phyloP scores from a whole-genome alignment of 2,113 vertebrate genomes.

The Riparia riparia region DNA sequence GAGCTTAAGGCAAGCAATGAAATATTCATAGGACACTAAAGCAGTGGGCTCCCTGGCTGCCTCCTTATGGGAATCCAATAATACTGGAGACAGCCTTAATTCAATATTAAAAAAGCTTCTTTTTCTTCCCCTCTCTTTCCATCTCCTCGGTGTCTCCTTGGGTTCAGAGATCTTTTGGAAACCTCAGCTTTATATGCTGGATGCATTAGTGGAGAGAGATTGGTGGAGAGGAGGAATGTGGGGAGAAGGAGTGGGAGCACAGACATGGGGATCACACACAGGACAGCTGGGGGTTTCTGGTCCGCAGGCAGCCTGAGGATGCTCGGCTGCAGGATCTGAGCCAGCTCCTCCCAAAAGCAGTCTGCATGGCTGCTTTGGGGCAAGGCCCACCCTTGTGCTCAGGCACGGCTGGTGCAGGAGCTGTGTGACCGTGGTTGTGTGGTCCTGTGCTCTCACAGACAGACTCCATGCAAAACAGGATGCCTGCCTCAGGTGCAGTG shows the following conservation, averaged over 20 bases:
- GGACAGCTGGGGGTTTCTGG: background rate
- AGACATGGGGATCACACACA: background rate
- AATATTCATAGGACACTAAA: constrained; percentile 81
- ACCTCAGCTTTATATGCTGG: constrained; percentile 24
- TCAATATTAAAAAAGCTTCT: constrained; percentile 76
- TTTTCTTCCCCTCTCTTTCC: constrained; percentile 37
- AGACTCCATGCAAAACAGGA: background rate
- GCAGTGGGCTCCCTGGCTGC: constrained; percentile 68
- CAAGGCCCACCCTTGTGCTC: background rate
- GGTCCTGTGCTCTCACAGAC: background rate
- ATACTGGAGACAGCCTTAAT: constrained; percentile 80
- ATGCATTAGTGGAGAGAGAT: constrained; percentile 29
- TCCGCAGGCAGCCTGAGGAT: background rate
- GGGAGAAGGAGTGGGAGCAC: background rate
- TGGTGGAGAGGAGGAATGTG: rapidly evolving
- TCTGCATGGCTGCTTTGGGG: background rate
- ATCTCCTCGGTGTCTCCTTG: background rate
- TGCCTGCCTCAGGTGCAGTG: background rate
- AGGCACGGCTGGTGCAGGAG: background rate
- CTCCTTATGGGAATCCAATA: constrained; percentile 83
- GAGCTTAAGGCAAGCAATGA: constrained; percentile 74
- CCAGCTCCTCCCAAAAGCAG: background rate
- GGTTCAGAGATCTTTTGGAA: constrained; percentile 67
- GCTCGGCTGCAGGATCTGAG: background rate
- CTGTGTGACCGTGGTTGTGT: rapidly evolving